phyloP scores from a whole-genome alignment of 1,140 invertebrate species.

The Drosophila prosaltans region DNA sequence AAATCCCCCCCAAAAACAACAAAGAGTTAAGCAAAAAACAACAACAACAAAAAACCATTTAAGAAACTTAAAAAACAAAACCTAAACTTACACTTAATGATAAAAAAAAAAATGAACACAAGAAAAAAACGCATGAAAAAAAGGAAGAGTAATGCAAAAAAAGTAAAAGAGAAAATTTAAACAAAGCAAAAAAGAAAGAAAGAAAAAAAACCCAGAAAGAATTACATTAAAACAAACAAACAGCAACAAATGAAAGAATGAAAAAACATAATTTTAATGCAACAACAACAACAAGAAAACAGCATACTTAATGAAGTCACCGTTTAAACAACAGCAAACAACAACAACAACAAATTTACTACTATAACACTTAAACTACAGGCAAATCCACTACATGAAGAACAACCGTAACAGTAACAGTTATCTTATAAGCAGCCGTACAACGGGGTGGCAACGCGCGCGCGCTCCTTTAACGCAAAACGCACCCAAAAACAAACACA shows the following conservation, averaged over 20 bases:
- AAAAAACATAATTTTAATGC: constrained; percentile 74
- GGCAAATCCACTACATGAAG: constrained; percentile 9
- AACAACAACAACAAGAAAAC: constrained; percentile 64
- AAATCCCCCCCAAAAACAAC: constrained; percentile 48
- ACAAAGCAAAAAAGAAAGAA: constrained; percentile 30
- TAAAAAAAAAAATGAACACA: constrained; percentile 56
- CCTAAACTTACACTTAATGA: constrained; percentile 74
- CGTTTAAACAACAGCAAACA: constrained; percentile 70
- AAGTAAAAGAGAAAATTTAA: constrained; percentile 38
- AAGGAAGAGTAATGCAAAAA: constrained; percentile 62
- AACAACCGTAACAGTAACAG: constrained; percentile 32
- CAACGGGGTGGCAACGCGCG: background rate
- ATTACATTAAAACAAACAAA: constrained; percentile 58
- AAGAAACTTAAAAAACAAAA: constrained; percentile 69
- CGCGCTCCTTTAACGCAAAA: background rate
- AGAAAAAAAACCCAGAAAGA: constrained; percentile 49
- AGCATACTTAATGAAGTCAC: constrained; percentile 78
- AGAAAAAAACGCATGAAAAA: constrained; percentile 67
- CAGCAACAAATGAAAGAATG: constrained; percentile 40
- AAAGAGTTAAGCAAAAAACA: constrained; percentile 77
- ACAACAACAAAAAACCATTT: constrained; percentile 66
- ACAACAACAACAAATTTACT: constrained; percentile 61
- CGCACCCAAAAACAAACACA: background rate
- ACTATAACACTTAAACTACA: constrained; percentile 71
- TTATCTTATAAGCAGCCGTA: constrained; percentile 20